Evolutionary conservation across 2,888 invertebrate genomes (phyloP), one percentile per base, ranked within the genome.

Genomic region (Mechanitis mazaeus): DNA sequence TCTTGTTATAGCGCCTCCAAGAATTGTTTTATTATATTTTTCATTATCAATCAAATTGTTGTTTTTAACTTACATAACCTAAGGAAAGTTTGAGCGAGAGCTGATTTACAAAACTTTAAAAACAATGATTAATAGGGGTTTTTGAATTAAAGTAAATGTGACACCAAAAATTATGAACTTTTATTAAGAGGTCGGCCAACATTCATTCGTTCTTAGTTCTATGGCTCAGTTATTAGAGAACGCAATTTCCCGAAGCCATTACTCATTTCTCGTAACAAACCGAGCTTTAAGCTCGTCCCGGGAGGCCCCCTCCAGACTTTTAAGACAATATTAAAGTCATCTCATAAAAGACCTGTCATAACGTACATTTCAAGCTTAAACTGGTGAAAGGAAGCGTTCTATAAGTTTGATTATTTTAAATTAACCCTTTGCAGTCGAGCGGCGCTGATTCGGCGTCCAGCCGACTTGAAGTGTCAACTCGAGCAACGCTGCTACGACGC

Each of bases 191-290:
- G 20, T 63, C 66, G 60, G 63, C 63, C 68, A 66, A 68, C 67
- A 66, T 71, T 64, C 66, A 56, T 63, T 20, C 20, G 20, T 20
- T 72, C 78, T 79, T 75, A 79, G 84, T 85, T 81, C 76, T 69
- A 71, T 71, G 75, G 74, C 77, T 82, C 77, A 76, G 81, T 83
- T 85, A 82, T 87, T 84, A 85, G 77, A 74, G 73, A 73, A 82
- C 78, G 80, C 81, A 84, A 87, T 87, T 85, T 86, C 81, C 80
- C 78, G 74, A 76, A 82, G 83, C 79, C 82, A 86, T 87, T 84
- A 85, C 77, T 87, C 87, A 87, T 85, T 83, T 80, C 76, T 75
- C 73, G 75, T 75, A 75, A 77, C 78, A 75, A 78, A 75, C 75
- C 50, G 72, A 72, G 71, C 71, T 72, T 66, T 68, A 64, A 69